These are phyloP conservation scores for Argya squamiceps DNA, from an alignment of 2,797 vertebrate species.

Conservation along the genomic window DNA sequence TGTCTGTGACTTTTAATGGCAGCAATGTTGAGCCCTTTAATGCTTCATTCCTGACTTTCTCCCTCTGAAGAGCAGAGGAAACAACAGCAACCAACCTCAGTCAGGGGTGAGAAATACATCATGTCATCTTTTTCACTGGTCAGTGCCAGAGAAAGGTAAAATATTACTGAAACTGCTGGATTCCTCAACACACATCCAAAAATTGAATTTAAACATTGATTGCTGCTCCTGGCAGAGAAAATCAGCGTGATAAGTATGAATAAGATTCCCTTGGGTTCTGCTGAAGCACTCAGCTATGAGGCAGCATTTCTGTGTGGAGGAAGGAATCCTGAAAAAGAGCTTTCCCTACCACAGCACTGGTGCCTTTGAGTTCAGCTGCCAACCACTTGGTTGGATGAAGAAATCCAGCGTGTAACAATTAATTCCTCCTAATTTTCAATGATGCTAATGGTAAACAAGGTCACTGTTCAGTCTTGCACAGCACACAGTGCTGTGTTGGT, in stretches of 20 bases:
- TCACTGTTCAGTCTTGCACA: neutral
- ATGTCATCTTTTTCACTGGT: neutral
- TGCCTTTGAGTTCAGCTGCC: neutral
- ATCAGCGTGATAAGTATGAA: neutral
- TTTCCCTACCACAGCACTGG: neutral
- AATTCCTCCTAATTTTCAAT: slow-evolving; percentile 14
- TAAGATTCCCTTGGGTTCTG: neutral
- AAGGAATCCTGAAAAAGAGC: neutral
- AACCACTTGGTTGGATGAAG: neutral
- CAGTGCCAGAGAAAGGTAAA: neutral
- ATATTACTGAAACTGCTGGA: neutral
- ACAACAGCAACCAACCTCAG: neutral
- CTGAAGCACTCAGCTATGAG: neutral
- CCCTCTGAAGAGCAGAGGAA: neutral
- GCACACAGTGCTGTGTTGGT: neutral
- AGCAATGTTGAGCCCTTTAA: neutral
- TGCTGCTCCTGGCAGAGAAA: neutral
- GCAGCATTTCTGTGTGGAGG: neutral
- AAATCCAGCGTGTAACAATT: neutral
- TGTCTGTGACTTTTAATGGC: neutral
- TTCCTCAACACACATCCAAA: neutral
- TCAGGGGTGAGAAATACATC: neutral
- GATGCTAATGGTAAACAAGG: neutral
- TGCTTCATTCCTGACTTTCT: neutral
- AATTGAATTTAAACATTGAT: neutral